Evolutionary conservation across 2,888 invertebrate species (phyloP), one percentile per base, ranked within the genome.

Genomic region (Lacanobia oleracea): DNA sequence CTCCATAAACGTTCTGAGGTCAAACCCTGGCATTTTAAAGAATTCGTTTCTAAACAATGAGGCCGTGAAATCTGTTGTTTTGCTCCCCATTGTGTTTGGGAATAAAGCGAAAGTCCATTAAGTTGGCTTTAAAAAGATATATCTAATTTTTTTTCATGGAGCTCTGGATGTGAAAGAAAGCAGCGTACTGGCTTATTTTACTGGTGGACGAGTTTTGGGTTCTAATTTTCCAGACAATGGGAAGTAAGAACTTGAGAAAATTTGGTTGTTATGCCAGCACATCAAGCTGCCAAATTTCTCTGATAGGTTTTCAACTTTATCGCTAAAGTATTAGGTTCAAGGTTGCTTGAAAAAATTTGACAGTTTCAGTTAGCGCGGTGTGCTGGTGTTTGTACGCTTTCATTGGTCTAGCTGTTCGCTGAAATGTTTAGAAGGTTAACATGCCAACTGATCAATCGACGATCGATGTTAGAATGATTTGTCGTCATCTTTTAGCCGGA

Each of bases 1-100:
- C 71, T 73, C 79, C 83, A 83, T 82, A 79, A 81, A 82, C 82
- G 82, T 77, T 51, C 67, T 84, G 87, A 88, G 89, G 89, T 89
- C 87, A 85, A 63, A 72, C 61, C 56, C 77, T 88, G 89, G 87
- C 88, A 88, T 89, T 88, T 83, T 67, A 86, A 85, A 77, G 84
- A 81, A 85, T 87, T 84, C 79, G 81, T 78, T 78, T 82, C 79
- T 82, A 73, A 86, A 86, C 87, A 82, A 87, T 87, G 73, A 77
- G 80, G 64, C 75, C 72, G 78, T 73, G 72, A 77, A 82, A 81
- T 81, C 79, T 80, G 79, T 81, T 82, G 82, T 82, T 82, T 77
- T 66, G 71, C 48, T 71, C 33, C 78, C 69, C 59, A 79, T 77
- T 77, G 84, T 83, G 70, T 70, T 68, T 74, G 54, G 53, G 64